Base-by-base conservation (phyloP, 2,113 vertebrate genomes). In the Catharus minimus region DNA sequence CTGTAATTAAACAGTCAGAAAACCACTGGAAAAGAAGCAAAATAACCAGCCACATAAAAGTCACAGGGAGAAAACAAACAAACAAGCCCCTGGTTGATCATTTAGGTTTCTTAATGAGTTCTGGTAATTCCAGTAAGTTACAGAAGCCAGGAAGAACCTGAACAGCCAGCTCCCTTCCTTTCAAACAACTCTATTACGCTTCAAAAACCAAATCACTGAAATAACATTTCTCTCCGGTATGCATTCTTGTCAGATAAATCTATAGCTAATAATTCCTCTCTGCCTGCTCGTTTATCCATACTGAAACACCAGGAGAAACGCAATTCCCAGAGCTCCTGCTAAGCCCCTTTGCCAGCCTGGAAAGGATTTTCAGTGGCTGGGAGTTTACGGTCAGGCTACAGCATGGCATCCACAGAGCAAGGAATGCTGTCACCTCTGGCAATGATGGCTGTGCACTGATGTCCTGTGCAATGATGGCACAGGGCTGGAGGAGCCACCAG, bases 1-100 rank as follows among this genome's bases (percentile, higher is more conserved):
- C 81, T 5, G 7, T 82, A 95, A 95, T 95, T 96, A 93, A 94
- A 73, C 89, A 90, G 86, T 79, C 90, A 92, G 92, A 78, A 95
- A 88, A 47, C 60, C 66, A 17, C 57, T 84, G 46, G 90, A 95
- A 96, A 93, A 80, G 65, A 65, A 95, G 72, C 80, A 76, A 88
- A 93, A 92, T 79, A 90, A 87, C 43, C 56, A 94, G 84, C 33
- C 13, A 50, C 66, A 80, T 80, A 87, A 76, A 95, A 94, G 71
- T 89, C 91, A 92, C 1, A 6, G 69, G 27, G 58, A 94, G 74
- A 90, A 95, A 95, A 87, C 72, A 94, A 95, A 95, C 82, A 90
- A 95, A 79, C 64, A 80, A 85, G 50, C 62, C 95, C 62, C 71
- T 2, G 6, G 93, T 36, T 57, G 89, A 86, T 76, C 32, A 0